Percentiles rank a stretch among this genome's conserved stretches.
phyloP scores from a whole-genome alignment of 2,797 vertebrate genomes.

The Steatocranus sp. region DNA sequence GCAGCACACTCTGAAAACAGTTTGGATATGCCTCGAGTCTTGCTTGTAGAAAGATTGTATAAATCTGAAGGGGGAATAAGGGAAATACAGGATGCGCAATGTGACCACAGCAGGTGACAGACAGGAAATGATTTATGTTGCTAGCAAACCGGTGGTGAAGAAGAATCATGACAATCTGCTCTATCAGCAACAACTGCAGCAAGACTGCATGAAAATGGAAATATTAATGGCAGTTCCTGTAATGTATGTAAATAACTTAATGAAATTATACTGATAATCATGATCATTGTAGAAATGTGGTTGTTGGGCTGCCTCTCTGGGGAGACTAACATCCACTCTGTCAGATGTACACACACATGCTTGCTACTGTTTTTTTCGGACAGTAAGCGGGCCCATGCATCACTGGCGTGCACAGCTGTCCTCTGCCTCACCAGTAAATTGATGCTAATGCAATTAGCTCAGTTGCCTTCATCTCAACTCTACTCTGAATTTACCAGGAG shows the following conservation, averaged over 20 bases:
- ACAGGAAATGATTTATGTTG: slow-evolving; percentile 38
- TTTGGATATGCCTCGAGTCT: not conserved
- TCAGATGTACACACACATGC: not conserved
- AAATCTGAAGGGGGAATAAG: not conserved
- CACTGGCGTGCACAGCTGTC: slow-evolving; percentile 60
- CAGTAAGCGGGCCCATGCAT: slow-evolving; percentile 35
- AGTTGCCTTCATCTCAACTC: slow-evolving; percentile 63
- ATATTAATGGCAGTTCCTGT: slow-evolving; percentile 4
- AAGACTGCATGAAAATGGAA: not conserved
- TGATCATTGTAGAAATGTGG: slow-evolving; percentile 7
- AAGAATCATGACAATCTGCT: slow-evolving; percentile 8
- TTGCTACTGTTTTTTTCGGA: not conserved
- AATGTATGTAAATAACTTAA: slow-evolving; percentile 24
- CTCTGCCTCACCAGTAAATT: slow-evolving; percentile 64
- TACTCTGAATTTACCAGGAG: slow-evolving; percentile 32
- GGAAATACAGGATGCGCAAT: slow-evolving; percentile 2
- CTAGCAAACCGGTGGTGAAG: not conserved
- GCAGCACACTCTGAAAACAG: not conserved
- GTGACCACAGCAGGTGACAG: slow-evolving; percentile 2
- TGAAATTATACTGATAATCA: slow-evolving; percentile 36
- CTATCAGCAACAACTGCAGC: not conserved
- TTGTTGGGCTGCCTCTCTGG: not conserved
- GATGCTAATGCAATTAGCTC: slow-evolving; percentile 76
- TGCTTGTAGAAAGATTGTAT: not conserved
- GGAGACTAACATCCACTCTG: slow-evolving; percentile 9